Evolutionary conservation across 2,888 invertebrate genomes (phyloP), one percentile per base, ranked within the genome.

Genomic region (Neoscelio sp.): DNA sequence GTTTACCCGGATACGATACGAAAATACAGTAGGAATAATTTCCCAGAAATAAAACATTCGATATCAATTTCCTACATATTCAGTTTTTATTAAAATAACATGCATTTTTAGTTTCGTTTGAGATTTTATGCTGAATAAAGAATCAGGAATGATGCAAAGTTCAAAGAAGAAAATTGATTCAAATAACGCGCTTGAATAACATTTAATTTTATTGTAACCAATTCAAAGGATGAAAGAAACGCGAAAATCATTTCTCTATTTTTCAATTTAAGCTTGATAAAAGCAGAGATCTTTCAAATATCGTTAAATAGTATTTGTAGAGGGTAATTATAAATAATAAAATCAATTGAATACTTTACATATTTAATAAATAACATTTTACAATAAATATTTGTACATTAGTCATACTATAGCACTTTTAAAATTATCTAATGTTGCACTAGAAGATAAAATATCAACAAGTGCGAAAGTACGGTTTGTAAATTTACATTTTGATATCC

Each of bases 371-470:
- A 56, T 40, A 40, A 35, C 15, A 23, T 20, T 18, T 60, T 12
- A 35, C 13, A 46, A 15, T 44, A 44, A 62, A 62, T 30, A 62
- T 62, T 62, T 46, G 46, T 62, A 62, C 62, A 62, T 15, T 18
- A 26, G 20, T 60, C 12, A 33, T 46, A 46, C 23, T 35, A 62
- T 44, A 44, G 60, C 60, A 60, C 28, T n/a, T 33, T 33, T 33
- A 40, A 15, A 15, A 13, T 15, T 13, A 40, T 10, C 15, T 40
- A 6, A 40, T 40, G 8, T 40, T 13, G 13, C 40, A 8, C 15
- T 15, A 8, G 6, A 12, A 17, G 15, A 40, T 13, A 17, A 40
- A 40, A 40, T 15, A 15, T 40, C 5, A 6, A 10, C 20, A 2
- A 10, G 10, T 8, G 2, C 17, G 23, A 12, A 44, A 18, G 44